These are phyloP conservation scores for Linnaemya tessellans DNA, from an alignment of 2,888 invertebrate genomes.

Conservation along the genomic window DNA sequence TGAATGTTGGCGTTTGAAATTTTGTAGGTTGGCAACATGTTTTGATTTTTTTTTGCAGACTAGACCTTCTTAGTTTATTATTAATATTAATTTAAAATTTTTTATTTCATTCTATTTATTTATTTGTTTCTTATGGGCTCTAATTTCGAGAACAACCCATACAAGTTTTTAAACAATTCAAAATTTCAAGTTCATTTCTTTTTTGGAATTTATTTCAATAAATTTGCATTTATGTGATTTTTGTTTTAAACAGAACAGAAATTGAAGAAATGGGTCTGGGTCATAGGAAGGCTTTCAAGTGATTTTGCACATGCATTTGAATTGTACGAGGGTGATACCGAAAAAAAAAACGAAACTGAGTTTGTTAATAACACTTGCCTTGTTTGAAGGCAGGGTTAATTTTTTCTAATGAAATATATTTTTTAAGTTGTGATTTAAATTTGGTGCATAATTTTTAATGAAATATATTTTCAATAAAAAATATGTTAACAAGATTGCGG, in stretches of 20 bases:
- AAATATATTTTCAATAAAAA: too few relatives aligned
- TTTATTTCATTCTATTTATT: background rate
- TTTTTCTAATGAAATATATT: too few relatives aligned
- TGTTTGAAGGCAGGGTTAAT: too few relatives aligned
- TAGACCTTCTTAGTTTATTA: conserved; percentile 9
- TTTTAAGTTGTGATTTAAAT: too few relatives aligned
- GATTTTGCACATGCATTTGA: background rate
- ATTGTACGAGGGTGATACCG: background rate
- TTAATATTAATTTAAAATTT: too few relatives aligned
- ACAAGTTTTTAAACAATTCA: conserved; percentile 22
- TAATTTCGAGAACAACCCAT: conserved; percentile 40
- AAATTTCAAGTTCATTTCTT: conserved; percentile 54
- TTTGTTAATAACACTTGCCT: background rate
- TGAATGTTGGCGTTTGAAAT: conserved; percentile 38
- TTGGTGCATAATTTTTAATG: too few relatives aligned
- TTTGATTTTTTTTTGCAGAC: background rate
- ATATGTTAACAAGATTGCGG: too few relatives aligned
- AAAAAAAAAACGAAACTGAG: background rate
- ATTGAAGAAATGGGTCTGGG: conserved; percentile 53
- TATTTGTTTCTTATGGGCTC: background rate
- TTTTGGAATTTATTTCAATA: conserved; percentile 6
- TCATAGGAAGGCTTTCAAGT: conserved; percentile 46
- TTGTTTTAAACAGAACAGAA: conserved; percentile 22
- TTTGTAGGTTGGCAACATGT: conserved; percentile 40
- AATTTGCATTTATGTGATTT: background rate